Base-by-base conservation (phyloP, 2,888 invertebrate species). In the Torymus texanus region DNA sequence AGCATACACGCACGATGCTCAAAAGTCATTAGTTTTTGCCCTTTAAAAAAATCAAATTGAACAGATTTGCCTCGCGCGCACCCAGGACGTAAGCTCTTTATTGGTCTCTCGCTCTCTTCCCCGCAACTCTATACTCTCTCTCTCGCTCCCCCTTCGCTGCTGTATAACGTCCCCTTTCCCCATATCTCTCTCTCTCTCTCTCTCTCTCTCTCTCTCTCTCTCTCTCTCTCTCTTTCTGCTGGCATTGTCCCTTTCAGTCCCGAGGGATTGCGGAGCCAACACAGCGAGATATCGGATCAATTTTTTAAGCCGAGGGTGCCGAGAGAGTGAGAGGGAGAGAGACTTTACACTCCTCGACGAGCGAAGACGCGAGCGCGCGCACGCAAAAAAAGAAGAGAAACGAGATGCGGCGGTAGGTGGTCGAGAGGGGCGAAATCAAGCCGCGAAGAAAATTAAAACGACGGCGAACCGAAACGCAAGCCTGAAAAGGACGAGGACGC, bases 251-350 rank as follows among this genome's bases (percentile, higher is more conserved):
- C 88, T 87, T 88, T 87, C 86, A 86, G 85, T 87, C 88, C 85
- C 86, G 73, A 73, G 87, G 88, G 88, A 88, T 88, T 87, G 87
- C 85, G 81, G 78, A 87, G 85, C 88, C 87, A 88, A 88, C 88
- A 87, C 88, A 86, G 86, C 88, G 88, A 88, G 89, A 89, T 90
- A 90, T 90, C 89, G 89, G 90, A 90, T 90, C 90, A 90, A 90
- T 90, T 90, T 90, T 90, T 90, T 89, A 90, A 90, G 89, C 89
- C 88, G 88, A 89, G 89, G 89, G 89, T 88, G 89, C 82, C 65
- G 86, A 84, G 85, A 41, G 41, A 41, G 41, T 8, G 41, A 41
- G 41, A 41, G 41, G 10, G 5, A 8, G 41, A 41, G 29, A 84
- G 88, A 89, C 89, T 89, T 89, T 89, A 87, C 89, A 88, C 89